Percentiles rank a stretch among this genome's conserved stretches.
Evolutionary conservation across 1,140 invertebrate genomes (phyloP).

Genomic region (Bradysia coprophila): DNA sequence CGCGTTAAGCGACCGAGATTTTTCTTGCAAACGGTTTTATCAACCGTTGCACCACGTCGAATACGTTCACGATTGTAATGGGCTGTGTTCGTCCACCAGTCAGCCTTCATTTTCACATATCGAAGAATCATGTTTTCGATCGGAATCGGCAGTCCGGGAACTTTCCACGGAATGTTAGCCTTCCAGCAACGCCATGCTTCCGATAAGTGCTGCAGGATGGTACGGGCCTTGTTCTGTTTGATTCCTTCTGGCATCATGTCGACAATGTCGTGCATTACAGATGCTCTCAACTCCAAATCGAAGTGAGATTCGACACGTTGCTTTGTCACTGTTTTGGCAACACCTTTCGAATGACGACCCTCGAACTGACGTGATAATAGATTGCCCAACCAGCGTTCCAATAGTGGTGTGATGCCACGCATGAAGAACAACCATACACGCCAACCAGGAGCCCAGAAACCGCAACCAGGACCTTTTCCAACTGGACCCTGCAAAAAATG

Average conservation of each 20-base stretch:
- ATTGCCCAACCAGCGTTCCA: conserved; percentile 97
- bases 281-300: conserved; percentile 92
- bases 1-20: conserved; percentile 93
- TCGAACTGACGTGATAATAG: conserved; percentile 96
- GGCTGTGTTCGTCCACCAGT: conserved; percentile 99
- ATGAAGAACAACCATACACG: conserved; percentile 99
- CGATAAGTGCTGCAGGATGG: conserved; percentile 95
- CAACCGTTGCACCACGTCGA: conserved; percentile 81
- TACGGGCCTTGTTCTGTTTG: conserved; percentile 98
- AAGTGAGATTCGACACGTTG: conserved; percentile 99
- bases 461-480: conserved; percentile 97
- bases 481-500: conserved; percentile 62
- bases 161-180: conserved; percentile 99
- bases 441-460: conserved; percentile 99
- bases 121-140: conserved; percentile 99
- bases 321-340: conserved; percentile 99
- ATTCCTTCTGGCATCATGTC: conserved; percentile 99
- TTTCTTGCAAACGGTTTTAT: conserved; percentile 99
- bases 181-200: conserved; percentile 99
- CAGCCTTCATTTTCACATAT: conserved; percentile 99
- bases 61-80: conserved; percentile 98
- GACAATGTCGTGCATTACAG: conserved; percentile 99
- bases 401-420: conserved; percentile 92
- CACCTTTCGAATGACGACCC: conserved; percentile 94
- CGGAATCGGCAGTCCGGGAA: conserved; percentile 93